Percentiles rank a stretch among this genome's conserved stretches.
phyloP scores from a whole-genome alignment of 2,888 invertebrate genomes.

The Thelaira solivaga region DNA sequence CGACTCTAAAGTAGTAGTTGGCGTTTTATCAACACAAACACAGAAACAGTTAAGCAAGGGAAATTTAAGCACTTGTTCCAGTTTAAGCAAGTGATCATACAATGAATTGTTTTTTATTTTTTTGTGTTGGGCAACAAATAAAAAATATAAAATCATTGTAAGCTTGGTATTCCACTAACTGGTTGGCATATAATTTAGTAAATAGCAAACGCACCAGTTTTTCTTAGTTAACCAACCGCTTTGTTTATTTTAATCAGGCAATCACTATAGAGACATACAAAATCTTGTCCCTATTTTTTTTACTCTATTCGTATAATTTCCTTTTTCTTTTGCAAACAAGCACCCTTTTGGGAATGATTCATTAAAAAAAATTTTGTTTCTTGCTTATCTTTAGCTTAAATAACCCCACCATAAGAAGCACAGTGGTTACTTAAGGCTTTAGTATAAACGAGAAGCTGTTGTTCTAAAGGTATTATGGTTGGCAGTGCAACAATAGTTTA shows the following conservation, averaged over 20 bases:
- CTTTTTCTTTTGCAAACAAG: constrained; percentile 51
- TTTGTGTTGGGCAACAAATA: neutral
- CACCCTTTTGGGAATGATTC: constrained; percentile 44
- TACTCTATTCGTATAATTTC: constrained; percentile 31
- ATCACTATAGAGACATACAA: constrained; percentile 29
- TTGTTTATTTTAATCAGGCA: constrained; percentile 22
- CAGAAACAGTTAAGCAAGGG: too few species aligned
- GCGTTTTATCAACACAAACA: neutral
- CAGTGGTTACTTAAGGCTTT: neutral
- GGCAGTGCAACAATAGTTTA: too few species aligned
- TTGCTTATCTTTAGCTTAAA: constrained; percentile 57
- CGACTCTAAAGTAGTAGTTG: constrained; percentile 22
- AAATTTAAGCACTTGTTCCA: constrained; percentile 47
- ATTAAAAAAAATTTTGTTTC: constrained; percentile 39
- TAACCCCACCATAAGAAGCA: constrained; percentile 9
- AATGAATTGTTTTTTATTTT: neutral
- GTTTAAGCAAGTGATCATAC: constrained; percentile 36
- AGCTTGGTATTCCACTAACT: neutral
- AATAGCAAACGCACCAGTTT: neutral
- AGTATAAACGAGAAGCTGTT: neutral
- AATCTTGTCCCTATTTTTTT: constrained; percentile 49
- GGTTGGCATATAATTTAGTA: neutral
- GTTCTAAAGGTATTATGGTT: too few species aligned
- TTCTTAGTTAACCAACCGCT: neutral
- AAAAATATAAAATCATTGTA: constrained; percentile 30